Conservation (phyloP, 2,797 vertebrate genomes). For the Gadopsis bispinosus region DNA sequence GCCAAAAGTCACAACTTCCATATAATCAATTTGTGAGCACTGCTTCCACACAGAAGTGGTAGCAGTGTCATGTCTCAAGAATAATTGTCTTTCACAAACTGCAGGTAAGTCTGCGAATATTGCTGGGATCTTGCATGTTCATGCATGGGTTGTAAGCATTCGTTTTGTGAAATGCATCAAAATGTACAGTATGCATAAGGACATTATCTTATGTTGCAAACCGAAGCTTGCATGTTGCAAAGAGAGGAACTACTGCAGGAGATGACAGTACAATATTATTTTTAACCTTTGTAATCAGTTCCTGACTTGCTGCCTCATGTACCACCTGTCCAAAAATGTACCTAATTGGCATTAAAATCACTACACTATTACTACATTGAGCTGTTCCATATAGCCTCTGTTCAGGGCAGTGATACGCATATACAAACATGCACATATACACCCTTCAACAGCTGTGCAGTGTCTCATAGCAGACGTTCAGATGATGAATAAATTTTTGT, state of each 20-base stretch:
- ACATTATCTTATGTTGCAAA: not conserved
- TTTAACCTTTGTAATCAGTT: not conserved
- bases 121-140: no score
- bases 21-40: no score
- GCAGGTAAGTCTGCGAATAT: no score
- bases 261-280: not conserved
- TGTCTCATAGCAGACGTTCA: not conserved
- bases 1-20: no score
- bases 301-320: not conserved
- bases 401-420: not conserved
- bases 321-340: slow-evolving; percentile 2
- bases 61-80: no score
- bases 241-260: not conserved
- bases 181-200: not conserved
- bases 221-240: not conserved
- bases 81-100: no score
- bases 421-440: not conserved
- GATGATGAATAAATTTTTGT: not conserved
- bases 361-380: not conserved
- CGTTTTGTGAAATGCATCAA: no score
- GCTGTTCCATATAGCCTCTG: slow-evolving; percentile 1
- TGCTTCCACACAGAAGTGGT: no score
- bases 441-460: not conserved
- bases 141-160: no score
- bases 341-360: not conserved